These are phyloP conservation scores for Argyra leucocephala DNA, from an alignment of 2,888 invertebrate species.

Conservation along the genomic window DNA sequence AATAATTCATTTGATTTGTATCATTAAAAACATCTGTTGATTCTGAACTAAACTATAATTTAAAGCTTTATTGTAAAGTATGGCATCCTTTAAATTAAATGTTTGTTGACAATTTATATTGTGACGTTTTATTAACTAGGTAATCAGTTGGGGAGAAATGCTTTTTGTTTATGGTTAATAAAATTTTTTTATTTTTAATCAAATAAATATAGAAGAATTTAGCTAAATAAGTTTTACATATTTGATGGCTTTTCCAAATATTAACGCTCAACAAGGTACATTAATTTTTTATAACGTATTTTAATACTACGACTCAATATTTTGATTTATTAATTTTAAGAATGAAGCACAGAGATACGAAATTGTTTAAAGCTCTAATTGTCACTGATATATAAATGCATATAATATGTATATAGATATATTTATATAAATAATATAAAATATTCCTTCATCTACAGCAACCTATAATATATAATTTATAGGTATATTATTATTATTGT, in stretches of 20 bases:
- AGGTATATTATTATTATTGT: too few relatives aligned
- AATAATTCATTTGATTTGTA: too few relatives aligned
- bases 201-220: neutral
- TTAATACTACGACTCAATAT: neutral
- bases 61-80: too few relatives aligned
- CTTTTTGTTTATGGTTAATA: neutral
- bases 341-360: neutral
- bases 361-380: neutral
- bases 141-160: constrained; percentile 4
- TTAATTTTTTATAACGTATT: constrained; percentile 11
- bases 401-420: too few relatives aligned
- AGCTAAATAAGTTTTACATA: neutral
- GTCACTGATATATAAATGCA: neutral
- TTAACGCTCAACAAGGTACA: constrained; percentile 70
- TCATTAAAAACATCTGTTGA: too few relatives aligned
- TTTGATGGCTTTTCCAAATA: constrained; percentile 70
- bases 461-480: too few relatives aligned
- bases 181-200: neutral
- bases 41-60: too few relatives aligned
- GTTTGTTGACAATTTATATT: too few relatives aligned
- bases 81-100: too few relatives aligned
- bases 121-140: too few relatives aligned
- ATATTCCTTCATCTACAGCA: too few relatives aligned
- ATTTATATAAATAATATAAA: too few relatives aligned
- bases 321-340: constrained; percentile 5